phyloP scores from a whole-genome alignment of 1,140 invertebrate species.

The Drosophila saltans region DNA sequence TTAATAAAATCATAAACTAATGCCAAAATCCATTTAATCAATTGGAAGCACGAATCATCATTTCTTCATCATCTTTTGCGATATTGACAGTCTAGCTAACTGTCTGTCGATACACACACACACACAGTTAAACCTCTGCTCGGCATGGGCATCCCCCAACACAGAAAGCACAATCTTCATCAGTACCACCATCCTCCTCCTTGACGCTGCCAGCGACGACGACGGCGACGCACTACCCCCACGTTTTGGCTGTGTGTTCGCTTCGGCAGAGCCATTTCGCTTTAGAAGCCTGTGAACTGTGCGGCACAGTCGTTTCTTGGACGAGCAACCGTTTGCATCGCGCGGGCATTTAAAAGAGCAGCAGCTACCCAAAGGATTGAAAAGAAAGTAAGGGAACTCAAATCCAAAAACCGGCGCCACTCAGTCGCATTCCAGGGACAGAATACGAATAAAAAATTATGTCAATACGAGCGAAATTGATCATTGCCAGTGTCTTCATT shows the following conservation, averaged over 20 bases:
- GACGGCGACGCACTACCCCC: conserved; percentile 25
- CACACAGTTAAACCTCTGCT: neutral
- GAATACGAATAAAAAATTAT: conserved; percentile 20
- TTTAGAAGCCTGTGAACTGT: conserved; percentile 53
- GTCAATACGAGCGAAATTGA: conserved; percentile 58
- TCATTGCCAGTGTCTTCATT: conserved; percentile 61
- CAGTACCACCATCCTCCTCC: neutral
- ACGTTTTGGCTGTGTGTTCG: conserved; percentile 12
- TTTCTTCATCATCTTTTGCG: conserved; percentile 2
- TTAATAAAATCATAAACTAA: neutral
- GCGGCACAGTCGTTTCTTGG: conserved; percentile 66
- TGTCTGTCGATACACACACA: conserved; percentile 24
- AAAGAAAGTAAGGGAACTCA: neutral
- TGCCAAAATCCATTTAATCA: conserved; percentile 38
- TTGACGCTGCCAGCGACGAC: conserved; percentile 37
- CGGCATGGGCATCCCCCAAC: conserved; percentile 57
- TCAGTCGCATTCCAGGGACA: conserved; percentile 58
- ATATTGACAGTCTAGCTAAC: conserved; percentile 27
- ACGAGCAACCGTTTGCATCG: conserved; percentile 75
- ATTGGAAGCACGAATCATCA: conserved; percentile 15
- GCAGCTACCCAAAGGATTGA: conserved; percentile 6
- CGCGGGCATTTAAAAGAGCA: conserved; percentile 50
- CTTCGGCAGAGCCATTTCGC: conserved; percentile 44
- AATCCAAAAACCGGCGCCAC: conserved; percentile 53
- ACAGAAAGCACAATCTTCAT: neutral